Percentiles rank a stretch among this genome's conserved stretches.
Conservation (phyloP, 2,797 vertebrate species). For the Rhinophrynus dorsalis region DNA sequence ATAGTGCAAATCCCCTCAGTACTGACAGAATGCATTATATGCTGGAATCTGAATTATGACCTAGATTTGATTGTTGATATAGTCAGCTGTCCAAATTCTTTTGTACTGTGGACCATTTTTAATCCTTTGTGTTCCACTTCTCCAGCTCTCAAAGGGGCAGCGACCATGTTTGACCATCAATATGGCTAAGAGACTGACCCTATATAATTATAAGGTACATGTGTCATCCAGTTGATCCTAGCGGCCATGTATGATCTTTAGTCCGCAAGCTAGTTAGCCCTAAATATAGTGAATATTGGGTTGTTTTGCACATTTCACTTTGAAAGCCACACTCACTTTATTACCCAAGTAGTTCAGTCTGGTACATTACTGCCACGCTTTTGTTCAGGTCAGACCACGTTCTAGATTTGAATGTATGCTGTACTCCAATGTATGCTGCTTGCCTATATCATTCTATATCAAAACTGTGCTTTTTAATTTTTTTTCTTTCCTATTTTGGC, state of each 20-base stretch:
- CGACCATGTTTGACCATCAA: too few species aligned
- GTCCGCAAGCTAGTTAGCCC: too few species aligned
- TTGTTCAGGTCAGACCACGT: conserved; percentile 41
- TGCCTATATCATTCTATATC: conserved; percentile 52
- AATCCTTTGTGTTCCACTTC: too few species aligned
- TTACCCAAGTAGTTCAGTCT: conserved; percentile 58
- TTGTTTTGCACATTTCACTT: conserved; percentile 77
- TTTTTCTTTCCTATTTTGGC: conserved; percentile 50
- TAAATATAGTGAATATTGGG: too few species aligned
- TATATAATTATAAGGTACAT: too few species aligned
- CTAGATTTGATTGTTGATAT: conserved; percentile 65
- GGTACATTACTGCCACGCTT: conserved; percentile 51
- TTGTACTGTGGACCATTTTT: too few species aligned
- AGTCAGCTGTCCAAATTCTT: too few species aligned
- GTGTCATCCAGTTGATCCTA: too few species aligned
- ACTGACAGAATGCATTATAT: conserved; percentile 30
- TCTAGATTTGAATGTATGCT: conserved; percentile 57
- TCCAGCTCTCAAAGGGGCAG: too few species aligned
- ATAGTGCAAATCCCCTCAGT: background rate
- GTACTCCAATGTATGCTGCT: conserved; percentile 56
- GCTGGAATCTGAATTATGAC: conserved; percentile 56
- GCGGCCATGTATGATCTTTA: too few species aligned
- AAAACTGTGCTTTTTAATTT: conserved; percentile 43
- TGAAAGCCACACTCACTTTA: conserved; percentile 58
- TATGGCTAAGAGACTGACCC: too few species aligned